phyloP scores from a whole-genome alignment of 1,140 invertebrate species.

The Anastatus disparis region DNA sequence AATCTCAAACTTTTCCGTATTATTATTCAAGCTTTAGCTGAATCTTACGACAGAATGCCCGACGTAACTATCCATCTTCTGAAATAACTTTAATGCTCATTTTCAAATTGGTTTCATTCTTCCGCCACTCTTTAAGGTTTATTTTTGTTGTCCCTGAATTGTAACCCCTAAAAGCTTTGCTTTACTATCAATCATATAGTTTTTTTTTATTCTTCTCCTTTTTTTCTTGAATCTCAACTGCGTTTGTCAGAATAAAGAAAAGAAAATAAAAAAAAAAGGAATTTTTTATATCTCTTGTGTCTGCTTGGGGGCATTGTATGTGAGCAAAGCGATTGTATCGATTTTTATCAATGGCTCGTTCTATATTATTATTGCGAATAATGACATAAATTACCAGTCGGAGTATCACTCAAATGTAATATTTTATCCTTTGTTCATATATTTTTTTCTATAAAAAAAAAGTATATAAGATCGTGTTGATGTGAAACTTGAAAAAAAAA shows the following conservation, averaged over 20 bases:
- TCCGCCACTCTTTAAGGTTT: constrained; percentile 11
- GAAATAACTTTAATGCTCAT: constrained; percentile 28
- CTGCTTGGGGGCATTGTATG: constrained; percentile 8
- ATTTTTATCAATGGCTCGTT: constrained; percentile 35
- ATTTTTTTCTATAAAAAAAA: too few relatives aligned
- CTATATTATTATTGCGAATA: constrained; percentile 36
- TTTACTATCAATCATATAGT: constrained; percentile 40
- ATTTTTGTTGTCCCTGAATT: constrained; percentile 33
- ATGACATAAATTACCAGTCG: constrained; percentile 32
- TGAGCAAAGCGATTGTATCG: constrained; percentile 12
- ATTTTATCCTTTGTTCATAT: constrained; percentile 11
- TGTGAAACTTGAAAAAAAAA: too few relatives aligned
- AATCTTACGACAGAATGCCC: constrained; percentile 9
- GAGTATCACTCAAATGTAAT: neutral
- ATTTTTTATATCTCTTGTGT: constrained; percentile 9
- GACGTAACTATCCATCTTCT: constrained; percentile 29
- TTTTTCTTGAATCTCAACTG: constrained; percentile 18
- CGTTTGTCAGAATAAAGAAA: too few relatives aligned
- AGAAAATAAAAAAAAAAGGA: constrained; percentile 27
- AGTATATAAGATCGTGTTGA: too few relatives aligned
- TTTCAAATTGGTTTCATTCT: constrained; percentile 10
- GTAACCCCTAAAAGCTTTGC: constrained; percentile 30
- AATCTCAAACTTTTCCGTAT: neutral
- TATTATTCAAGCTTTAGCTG: constrained; percentile 13
- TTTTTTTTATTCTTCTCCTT: too few relatives aligned